Base-by-base conservation (phyloP, 2,113 vertebrate genomes). In the Cercopithecus mona region DNA sequence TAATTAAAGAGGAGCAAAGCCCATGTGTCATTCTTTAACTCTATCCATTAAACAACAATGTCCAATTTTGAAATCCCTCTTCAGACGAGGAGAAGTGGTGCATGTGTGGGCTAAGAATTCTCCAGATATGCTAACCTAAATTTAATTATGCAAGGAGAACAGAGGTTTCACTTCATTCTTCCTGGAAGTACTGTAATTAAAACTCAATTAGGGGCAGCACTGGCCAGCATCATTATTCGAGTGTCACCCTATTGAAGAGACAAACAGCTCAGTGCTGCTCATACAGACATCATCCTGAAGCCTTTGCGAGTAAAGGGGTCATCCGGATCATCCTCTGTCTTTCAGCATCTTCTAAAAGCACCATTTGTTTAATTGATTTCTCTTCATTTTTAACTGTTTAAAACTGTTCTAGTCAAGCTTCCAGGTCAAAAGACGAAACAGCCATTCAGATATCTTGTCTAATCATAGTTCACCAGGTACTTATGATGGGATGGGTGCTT, bases 131-230 rank as follows among this genome's bases (percentile, higher is more conserved):
- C 78, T 50, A 95, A 92, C 97, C 96, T 92, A 94, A 88, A 95
- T 96, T 95, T 87, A 98, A 97, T 98, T 97, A 97, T 75, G 86
- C 75, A 57, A 91, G 64, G 93, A 96, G 96, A 83, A 87, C 35
- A 94, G 96, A 87, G 86, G 40, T 73, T 91, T 93, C 83, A 64
- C 97, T 97, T 96, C 88, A 75, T 88, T 86, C 85, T 93, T 96
- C 88, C 57, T 83, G 70, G 35, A 98, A 95, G 66, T 90, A 52
- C 87, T 70, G 4, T 96, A 90, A 98, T 98, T 98, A 96, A 97
- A 97, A 96, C 96, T 98, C 90, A 97, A 97, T 97, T 95, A 97
- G 87, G 93, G 92, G 55, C 92, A 57, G 4, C 52, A 43, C 66
- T 14, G 84, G 96, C 78, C 88, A 96, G 75, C 92, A 95, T 85